phyloP scores from a whole-genome alignment of 1,140 invertebrate species.

The Lutraria rhynchaena region DNA sequence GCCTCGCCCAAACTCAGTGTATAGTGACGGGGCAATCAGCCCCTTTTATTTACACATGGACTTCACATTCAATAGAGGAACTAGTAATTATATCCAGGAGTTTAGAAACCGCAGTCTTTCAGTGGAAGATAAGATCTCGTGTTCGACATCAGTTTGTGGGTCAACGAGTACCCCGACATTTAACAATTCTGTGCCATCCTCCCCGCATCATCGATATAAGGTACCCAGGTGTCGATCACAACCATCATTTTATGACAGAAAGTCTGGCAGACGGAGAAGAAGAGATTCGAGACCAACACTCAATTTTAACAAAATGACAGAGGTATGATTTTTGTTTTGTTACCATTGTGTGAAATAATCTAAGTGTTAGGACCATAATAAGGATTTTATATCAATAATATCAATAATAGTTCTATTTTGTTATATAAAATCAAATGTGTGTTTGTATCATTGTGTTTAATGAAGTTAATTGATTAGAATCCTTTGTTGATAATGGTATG shows the following conservation, averaged over 20 bases:
- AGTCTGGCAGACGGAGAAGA: constrained; percentile 74
- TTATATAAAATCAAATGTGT: too few relatives aligned
- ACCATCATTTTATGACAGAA: constrained; percentile 78
- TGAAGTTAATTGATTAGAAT: too few relatives aligned
- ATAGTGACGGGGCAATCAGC: constrained; percentile 66
- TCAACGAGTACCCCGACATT: constrained; percentile 62
- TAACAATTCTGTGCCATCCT: constrained; percentile 61
- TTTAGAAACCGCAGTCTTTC: constrained; percentile 79
- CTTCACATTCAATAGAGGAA: not conserved
- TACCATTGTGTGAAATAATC: too few relatives aligned
- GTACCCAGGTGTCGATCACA: constrained; percentile 79
- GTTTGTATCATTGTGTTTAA: too few relatives aligned
- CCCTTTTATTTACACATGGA: constrained; percentile 52
- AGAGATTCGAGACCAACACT: constrained; percentile 74
- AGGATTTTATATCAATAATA: too few relatives aligned
- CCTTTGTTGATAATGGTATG: too few relatives aligned
- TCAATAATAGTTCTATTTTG: too few relatives aligned
- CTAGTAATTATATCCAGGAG: constrained; percentile 39
- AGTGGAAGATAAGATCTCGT: constrained; percentile 77
- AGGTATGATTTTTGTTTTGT: constrained; percentile 68
- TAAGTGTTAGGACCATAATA: too few relatives aligned
- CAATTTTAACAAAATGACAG: constrained; percentile 79
- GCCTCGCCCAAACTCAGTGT: constrained; percentile 75
- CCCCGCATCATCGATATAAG: constrained; percentile 66
- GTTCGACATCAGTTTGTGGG: constrained; percentile 45